These are phyloP conservation scores for Protophormia terraenovae DNA, from an alignment of 2,888 invertebrate species.

Conservation along the genomic window DNA sequence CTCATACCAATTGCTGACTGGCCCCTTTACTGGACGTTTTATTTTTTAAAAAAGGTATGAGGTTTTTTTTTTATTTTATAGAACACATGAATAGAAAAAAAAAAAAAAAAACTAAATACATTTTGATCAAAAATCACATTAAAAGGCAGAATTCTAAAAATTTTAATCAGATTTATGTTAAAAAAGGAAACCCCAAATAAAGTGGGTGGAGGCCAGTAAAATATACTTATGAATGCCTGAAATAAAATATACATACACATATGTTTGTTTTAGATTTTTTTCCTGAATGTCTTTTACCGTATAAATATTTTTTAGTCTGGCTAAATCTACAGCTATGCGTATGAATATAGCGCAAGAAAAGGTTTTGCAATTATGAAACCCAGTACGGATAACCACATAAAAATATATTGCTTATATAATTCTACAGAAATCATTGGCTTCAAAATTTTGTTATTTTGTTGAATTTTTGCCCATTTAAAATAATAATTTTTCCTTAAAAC, in stretches of 20 bases:
- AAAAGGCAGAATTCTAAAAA: slow-evolving; percentile 80
- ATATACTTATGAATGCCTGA: slow-evolving; percentile 48
- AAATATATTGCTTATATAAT: too few relatives aligned
- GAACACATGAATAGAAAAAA: slow-evolving; percentile 37
- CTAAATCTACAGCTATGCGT: not conserved
- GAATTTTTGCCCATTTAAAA: too few relatives aligned
- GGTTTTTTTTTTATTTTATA: slow-evolving; percentile 9
- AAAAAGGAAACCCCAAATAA: slow-evolving; percentile 18
- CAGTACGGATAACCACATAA: too few relatives aligned
- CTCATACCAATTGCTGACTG: not conserved
- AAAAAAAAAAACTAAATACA: slow-evolving; percentile 23
- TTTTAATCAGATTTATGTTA: slow-evolving; percentile 80
- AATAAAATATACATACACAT: slow-evolving; percentile 68
- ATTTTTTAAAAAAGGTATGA: slow-evolving; percentile 2
- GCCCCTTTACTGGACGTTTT: not conserved
- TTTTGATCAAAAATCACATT: slow-evolving; percentile 78
- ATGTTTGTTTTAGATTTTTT: slow-evolving; percentile 52
- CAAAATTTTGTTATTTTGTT: too few relatives aligned
- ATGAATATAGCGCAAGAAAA: not conserved
- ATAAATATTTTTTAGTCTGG: slow-evolving; percentile 55
- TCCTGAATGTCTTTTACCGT: slow-evolving; percentile 29
- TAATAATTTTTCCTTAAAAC: too few relatives aligned
- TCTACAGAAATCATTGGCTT: too few relatives aligned
- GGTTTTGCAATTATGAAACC: too few relatives aligned
- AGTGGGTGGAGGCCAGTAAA: not conserved